Evolutionary conservation across 2,888 invertebrate genomes (phyloP), one percentile per base, ranked within the genome.

Genomic region (Protophormia terraenovae): DNA sequence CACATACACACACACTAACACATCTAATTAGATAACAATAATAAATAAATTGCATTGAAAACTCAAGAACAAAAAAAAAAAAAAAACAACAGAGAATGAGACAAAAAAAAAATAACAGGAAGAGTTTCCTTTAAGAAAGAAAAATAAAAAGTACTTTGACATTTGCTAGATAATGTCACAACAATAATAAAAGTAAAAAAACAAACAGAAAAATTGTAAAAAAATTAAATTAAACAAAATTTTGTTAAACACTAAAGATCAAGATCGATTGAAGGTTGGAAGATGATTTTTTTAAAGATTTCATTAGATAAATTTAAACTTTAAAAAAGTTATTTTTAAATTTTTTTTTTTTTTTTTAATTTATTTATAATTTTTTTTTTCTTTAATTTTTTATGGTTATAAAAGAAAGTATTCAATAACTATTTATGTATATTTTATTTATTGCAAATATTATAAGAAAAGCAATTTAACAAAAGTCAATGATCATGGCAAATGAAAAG

Each of bases 401-500:
- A n/a, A n/a, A n/a, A n/a, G n/a, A n/a, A 47, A 19, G 19, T 24
- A 35, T 64, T 66, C 64, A 64, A 19, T 71, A 71, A 14, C 41
- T 16, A 4, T 58, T 12, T 14, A 6, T 29, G 8, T 14, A 45
- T n/a, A 41, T 22, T 53, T 22, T n/a, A 41, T 22, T 53, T 22
- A 16, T 35, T 41, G 47, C 73, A 73, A 53, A 45, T 62, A 47
- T 35, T 71, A 12, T 1, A 12, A 24, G 62, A 88, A 88, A 90
- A 86, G 86, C 86, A 88, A 89, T 87, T 87, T 87, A 88, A 77
- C 88, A 88, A 90, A 89, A 91, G 91, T 90, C 91, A 90, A 90
- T 89, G 90, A 90, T 90, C 90, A 90, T 83, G 76, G 69, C 45
- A 72, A 77, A 83, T 72, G 80, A 78, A 85, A 85, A 78, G 81